Base-by-base conservation (phyloP, 2,888 invertebrate species). In the Axea sp. region DNA sequence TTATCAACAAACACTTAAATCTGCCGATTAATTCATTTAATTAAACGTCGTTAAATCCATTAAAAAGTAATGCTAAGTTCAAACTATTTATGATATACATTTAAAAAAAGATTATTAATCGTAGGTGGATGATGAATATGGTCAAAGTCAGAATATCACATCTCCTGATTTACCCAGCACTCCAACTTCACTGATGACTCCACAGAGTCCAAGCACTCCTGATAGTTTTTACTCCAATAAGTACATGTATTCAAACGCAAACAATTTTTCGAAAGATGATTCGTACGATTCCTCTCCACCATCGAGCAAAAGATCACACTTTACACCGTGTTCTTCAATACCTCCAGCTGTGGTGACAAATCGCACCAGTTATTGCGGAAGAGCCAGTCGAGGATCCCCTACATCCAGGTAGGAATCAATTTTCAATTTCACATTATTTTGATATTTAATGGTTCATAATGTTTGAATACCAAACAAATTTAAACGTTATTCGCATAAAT, bases 341-440 rank as follows among this genome's bases (percentile, higher is more conserved):
- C 12, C 31, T 1, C 8, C 51, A 0, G 28, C 8, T 6, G 19
- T 53, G 9, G 81, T 83, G 1, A 78, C 83, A 1, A 74, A 76
- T 73, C 76, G 81, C 22, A 81, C 83, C 0, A 68, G 73, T 1
- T 81, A 79, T 51, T 84, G 80, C 15, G 86, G 86, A 24, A 80
- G 86, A 60, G 81, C 86, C 6, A 86, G 86, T 69, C 81, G 86
- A 31, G 86, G 86, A 1, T 86, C 86, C 5, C 81, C 86, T 9
- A 80, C 85, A 7, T 86, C 84, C 45, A 86, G 86, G 86, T 84
- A 73, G 43, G n/a, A n/a, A n/a, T n/a, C n/a, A n/a, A n/a, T n/a
- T n/a, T n/a, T n/a, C n/a, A n/a, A n/a, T n/a, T n/a, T n/a, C n/a
- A n/a, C n/a, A n/a, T n/a, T n/a, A n/a, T n/a, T n/a, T n/a, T n/a